Evolutionary conservation across 2,888 invertebrate species (phyloP).

Genomic region (Dryocosmus kuriphilus): DNA sequence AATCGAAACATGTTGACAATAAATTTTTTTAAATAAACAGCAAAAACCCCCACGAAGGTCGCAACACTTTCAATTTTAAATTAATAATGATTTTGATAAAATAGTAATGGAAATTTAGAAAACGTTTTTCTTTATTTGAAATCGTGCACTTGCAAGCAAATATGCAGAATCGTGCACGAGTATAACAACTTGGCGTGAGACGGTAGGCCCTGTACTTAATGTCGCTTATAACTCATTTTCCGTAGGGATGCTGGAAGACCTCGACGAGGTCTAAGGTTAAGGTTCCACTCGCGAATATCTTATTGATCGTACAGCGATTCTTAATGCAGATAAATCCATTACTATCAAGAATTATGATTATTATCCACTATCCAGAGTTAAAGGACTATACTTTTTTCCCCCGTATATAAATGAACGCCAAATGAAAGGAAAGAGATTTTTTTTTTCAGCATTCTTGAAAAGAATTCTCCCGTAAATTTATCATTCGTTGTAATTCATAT

Average conservation of each 20-base stretch:
- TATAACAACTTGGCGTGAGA: constrained; percentile 29
- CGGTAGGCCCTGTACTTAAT: constrained; percentile 34
- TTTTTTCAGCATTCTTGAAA: background rate
- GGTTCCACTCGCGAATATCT: constrained; percentile 18
- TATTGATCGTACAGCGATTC: constrained; percentile 27
- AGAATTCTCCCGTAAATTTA: background rate
- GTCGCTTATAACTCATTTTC: constrained; percentile 38
- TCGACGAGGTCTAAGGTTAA: constrained; percentile 27
- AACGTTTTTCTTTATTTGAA: background rate
- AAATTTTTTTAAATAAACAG: too few species aligned
- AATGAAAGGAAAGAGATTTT: background rate
- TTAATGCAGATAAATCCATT: constrained; percentile 22
- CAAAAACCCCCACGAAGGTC: too few species aligned
- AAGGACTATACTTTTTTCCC: background rate
- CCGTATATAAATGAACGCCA: background rate
- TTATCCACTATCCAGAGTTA: background rate
- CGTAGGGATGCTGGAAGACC: constrained; percentile 18
- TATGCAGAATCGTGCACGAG: constrained; percentile 16
- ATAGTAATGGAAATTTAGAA: background rate
- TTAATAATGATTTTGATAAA: background rate
- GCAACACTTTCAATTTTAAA: too few species aligned
- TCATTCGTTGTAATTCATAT: background rate
- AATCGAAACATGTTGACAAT: too few species aligned
- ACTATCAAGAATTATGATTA: constrained; percentile 17
- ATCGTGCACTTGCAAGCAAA: constrained; percentile 3